Percentiles rank a stretch among this genome's conserved stretches.
Evolutionary conservation across 1,140 invertebrate genomes (phyloP).

Genomic region (Arctopsyche grandis): DNA sequence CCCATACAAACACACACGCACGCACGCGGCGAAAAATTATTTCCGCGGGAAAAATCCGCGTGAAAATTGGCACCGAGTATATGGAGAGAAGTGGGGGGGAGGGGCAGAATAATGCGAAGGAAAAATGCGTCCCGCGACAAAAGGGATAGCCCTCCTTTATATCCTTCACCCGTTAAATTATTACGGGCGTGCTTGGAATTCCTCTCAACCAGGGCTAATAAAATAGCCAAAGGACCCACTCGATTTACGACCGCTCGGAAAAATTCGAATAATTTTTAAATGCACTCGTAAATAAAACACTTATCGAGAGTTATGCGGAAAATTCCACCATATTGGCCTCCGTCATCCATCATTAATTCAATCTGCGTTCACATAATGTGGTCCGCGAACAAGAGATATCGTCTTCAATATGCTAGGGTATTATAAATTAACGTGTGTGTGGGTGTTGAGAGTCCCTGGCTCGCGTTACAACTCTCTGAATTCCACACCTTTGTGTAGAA

Average conservation of each 20-base stretch:
- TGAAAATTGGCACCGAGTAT: background rate
- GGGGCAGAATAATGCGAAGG: conserved; percentile 31
- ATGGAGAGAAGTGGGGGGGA: background rate
- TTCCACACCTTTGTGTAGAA: conserved; percentile 9
- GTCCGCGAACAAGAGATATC: background rate
- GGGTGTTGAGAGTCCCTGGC: background rate
- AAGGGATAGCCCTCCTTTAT: conserved; percentile 41
- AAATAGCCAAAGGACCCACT: conserved; percentile 21
- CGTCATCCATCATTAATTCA: background rate
- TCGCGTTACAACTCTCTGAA: background rate
- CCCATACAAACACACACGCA: background rate
- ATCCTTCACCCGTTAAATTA: conserved; percentile 43
- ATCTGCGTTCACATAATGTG: background rate
- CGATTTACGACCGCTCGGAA: conserved; percentile 24
- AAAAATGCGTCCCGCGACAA: conserved; percentile 39
- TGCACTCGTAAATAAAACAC: conserved; percentile 40
- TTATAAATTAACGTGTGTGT: too few relatives aligned
- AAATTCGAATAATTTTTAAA: conserved; percentile 41
- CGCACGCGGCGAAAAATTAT: background rate
- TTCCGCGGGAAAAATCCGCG: conserved; percentile 6
- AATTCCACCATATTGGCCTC: background rate
- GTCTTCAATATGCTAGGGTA: too few relatives aligned
- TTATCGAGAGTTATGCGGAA: background rate
- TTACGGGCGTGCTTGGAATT: conserved; percentile 42
- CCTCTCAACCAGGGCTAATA: conserved; percentile 32